Conservation (phyloP, 2,888 invertebrate genomes). For the Luperina testacea region DNA sequence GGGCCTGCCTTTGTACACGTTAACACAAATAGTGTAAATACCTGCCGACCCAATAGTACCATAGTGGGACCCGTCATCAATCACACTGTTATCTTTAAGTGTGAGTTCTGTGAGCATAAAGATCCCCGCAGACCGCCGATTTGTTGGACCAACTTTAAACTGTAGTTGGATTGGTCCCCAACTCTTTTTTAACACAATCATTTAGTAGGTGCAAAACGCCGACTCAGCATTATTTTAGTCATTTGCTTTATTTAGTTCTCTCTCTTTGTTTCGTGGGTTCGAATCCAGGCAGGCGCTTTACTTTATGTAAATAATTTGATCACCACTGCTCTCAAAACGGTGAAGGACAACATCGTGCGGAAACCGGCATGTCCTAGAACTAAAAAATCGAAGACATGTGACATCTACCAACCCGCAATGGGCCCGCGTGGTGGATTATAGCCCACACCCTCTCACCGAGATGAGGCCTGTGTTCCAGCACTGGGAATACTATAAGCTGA, state of each 20-base stretch:
- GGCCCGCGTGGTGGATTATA: too few species aligned
- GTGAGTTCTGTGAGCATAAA: constrained; percentile 19
- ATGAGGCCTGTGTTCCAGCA: too few species aligned
- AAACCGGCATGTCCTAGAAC: too few species aligned
- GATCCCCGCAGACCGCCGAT: neutral
- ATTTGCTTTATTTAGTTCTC: neutral
- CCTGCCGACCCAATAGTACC: constrained; percentile 34
- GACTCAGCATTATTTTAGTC: neutral
- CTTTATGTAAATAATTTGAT: too few species aligned
- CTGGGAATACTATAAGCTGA: too few species aligned
- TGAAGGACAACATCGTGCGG: too few species aligned
- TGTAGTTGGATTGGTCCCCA: neutral
- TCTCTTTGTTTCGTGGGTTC: too few species aligned
- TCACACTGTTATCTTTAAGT: constrained; percentile 60
- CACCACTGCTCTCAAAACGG: too few species aligned
- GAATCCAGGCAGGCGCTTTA: too few species aligned
- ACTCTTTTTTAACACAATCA: neutral
- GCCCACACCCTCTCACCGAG: too few species aligned
- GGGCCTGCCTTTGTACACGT: constrained; percentile 23
- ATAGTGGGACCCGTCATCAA: constrained; percentile 58
- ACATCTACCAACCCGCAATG: too few species aligned
- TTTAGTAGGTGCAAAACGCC: neutral
- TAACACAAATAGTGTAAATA: constrained; percentile 47
- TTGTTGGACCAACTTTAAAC: neutral
- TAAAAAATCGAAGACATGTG: too few species aligned